Percentiles rank a stretch among this genome's conserved stretches.
These are phyloP conservation scores for Eupithecia insigniata DNA, from an alignment of 2,888 invertebrate genomes.

Conservation along the genomic window DNA sequence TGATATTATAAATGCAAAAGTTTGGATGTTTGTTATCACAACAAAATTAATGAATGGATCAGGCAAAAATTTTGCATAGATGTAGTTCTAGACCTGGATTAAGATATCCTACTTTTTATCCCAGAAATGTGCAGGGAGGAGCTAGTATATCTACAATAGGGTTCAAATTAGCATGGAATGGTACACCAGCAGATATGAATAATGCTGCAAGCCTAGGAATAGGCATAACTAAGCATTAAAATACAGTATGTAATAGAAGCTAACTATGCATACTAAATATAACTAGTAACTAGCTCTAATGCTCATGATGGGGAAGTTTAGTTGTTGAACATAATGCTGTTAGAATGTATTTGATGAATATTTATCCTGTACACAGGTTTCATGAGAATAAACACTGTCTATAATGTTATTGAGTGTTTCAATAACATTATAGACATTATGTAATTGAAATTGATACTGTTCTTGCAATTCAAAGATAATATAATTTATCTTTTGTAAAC, in stretches of 20 bases:
- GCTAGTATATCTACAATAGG: too few species aligned
- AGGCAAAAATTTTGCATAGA: too few species aligned
- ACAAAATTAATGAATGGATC: too few species aligned
- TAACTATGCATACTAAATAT: not conserved
- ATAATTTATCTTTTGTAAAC: not conserved
- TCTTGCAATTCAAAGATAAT: not conserved
- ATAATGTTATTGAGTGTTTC: too few species aligned
- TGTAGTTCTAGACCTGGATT: too few species aligned
- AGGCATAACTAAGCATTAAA: conserved; percentile 4
- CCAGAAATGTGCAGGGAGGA: too few species aligned
- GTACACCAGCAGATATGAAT: not conserved
- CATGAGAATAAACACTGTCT: not conserved
- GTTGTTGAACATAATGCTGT: not conserved
- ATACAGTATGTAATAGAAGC: not conserved
- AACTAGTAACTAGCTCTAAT: conserved; percentile 4
- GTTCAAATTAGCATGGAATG: not conserved
- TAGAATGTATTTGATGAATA: not conserved
- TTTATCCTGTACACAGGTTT: not conserved
- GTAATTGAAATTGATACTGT: not conserved
- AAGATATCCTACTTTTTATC: too few species aligned
- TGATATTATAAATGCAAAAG: too few species aligned
- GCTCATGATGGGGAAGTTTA: conserved; percentile 15
- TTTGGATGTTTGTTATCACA: too few species aligned
- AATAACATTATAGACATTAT: too few species aligned
- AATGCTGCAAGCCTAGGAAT: conserved; percentile 9